Evolutionary conservation across 2,888 invertebrate species (phyloP).

Genomic region (Hesperia comma): DNA sequence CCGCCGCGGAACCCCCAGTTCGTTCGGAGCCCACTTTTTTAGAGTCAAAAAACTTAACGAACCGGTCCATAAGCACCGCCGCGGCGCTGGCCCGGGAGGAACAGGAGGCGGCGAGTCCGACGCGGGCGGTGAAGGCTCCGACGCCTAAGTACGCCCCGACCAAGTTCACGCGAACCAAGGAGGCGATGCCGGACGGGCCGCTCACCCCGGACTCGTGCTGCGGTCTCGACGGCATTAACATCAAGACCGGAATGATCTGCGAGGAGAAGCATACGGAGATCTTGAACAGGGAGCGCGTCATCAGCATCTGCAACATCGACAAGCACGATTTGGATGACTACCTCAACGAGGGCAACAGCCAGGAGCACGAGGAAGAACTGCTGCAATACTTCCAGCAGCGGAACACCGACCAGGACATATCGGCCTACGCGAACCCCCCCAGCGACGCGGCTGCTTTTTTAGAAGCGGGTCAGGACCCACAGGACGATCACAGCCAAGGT

Average conservation of each 20-base stretch:
- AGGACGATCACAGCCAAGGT: slow-evolving; percentile 77
- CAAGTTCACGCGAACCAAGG: slow-evolving; percentile 59
- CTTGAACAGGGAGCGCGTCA: slow-evolving; percentile 87
- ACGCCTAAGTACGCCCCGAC: slow-evolving; percentile 70
- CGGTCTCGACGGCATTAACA: slow-evolving; percentile 77
- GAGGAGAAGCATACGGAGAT: slow-evolving; percentile 81
- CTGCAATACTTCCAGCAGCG: slow-evolving; percentile 90
- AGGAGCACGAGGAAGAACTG: slow-evolving; percentile 93
- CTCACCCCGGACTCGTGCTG: slow-evolving; percentile 77
- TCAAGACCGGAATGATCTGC: slow-evolving; percentile 75
- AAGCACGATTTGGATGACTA: slow-evolving; percentile 93
- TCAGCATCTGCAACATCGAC: slow-evolving; percentile 90
- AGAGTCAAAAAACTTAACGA: slow-evolving; percentile 83
- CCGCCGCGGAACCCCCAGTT: slow-evolving; percentile 50
- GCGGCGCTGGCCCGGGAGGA: slow-evolving; percentile 84
- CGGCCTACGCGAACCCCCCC: slow-evolving; percentile 46
- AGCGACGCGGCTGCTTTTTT: slow-evolving; percentile 63
- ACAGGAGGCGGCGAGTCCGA: slow-evolving; percentile 81
- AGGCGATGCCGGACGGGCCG: slow-evolving; percentile 64
- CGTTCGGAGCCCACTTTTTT: slow-evolving; percentile 77
- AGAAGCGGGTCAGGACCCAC: slow-evolving; percentile 73
- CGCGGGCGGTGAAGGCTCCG: slow-evolving; percentile 80
- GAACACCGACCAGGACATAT: slow-evolving; percentile 60
- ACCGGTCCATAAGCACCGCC: slow-evolving; percentile 83
- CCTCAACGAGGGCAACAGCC: slow-evolving; percentile 89